Evolutionary conservation across 2,888 invertebrate species (phyloP).

Genomic region (Bombylius discolor): DNA sequence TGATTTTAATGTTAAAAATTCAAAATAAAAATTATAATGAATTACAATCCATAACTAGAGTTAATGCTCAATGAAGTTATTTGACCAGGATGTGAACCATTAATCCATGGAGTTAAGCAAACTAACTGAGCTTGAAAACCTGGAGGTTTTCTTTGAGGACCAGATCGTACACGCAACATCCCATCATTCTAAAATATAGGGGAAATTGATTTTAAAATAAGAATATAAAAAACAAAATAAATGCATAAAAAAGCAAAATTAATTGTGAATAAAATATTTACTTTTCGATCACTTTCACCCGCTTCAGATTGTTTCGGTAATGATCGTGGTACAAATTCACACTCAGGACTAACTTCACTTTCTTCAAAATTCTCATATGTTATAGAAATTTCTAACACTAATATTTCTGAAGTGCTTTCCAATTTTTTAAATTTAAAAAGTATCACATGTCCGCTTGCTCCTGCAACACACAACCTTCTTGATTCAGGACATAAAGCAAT

Average conservation of each 20-base stretch:
- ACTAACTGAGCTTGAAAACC: constrained; percentile 96
- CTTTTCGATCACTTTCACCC: constrained; percentile 38
- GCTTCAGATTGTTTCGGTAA: constrained; percentile 34
- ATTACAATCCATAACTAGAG: constrained; percentile 95
- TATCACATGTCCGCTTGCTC: constrained; percentile 85
- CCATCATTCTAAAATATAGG: constrained; percentile 33
- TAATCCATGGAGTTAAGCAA: constrained; percentile 75
- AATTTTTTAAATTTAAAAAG: constrained; percentile 90
- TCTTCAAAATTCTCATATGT: constrained; percentile 72
- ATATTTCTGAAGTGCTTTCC: constrained; percentile 70
- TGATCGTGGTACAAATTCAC: constrained; percentile 53
- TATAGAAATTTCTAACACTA: constrained; percentile 74
- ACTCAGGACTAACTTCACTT: constrained; percentile 66
- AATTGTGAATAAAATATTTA: constrained; percentile 16
- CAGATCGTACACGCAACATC: constrained; percentile 55
- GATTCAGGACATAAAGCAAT: constrained; percentile 90
- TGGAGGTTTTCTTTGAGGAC: constrained; percentile 73
- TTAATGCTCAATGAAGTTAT: constrained; percentile 86
- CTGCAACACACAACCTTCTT: constrained; percentile 72
- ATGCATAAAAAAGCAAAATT: not conserved
- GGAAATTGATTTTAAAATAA: too few relatives aligned
- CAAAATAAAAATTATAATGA: not conserved
- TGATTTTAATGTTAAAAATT: not conserved
- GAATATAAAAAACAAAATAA: not conserved
- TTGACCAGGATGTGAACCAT: constrained; percentile 66